Conservation (phyloP, 2,113 vertebrate species). For the Promerops cafer region DNA sequence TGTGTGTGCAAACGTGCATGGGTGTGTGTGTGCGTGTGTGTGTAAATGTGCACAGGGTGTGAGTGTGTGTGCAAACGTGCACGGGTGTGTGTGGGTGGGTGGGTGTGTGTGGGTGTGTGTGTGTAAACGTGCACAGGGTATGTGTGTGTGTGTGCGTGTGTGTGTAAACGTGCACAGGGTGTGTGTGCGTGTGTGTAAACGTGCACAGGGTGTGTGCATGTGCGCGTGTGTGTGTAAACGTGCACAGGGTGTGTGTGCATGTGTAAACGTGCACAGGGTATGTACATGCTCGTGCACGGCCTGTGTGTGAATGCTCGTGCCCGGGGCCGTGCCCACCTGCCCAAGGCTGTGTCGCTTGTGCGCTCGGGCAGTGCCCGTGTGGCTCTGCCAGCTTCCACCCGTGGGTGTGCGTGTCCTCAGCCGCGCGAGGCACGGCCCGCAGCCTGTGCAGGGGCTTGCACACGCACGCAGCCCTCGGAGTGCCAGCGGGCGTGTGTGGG, state of each 20-base stretch:
- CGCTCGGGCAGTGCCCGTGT: fast-evolving
- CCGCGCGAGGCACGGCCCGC: neutral
- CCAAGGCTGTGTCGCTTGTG: fast-evolving
- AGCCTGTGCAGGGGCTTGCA: neutral
- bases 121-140: too few relatives aligned
- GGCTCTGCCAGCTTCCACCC: neutral
- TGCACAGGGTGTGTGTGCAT: too few relatives aligned
- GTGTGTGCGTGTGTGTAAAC: too few relatives aligned
- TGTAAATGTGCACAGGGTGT: neutral
- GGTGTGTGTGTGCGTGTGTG: too few relatives aligned
- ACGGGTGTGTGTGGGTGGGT: too few relatives aligned
- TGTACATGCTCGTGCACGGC: neutral
- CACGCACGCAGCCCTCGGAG: neutral
- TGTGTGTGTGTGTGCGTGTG: fast-evolving
- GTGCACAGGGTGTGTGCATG: neutral
- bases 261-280: neutral
- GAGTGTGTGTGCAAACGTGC: too few relatives aligned
- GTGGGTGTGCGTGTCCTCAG: fast-evolving
- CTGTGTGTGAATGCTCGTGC: neutral
- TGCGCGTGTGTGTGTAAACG: too few relatives aligned
- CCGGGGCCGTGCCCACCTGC: fast-evolving
- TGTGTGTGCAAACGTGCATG: neutral
- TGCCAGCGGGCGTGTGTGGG: neutral
- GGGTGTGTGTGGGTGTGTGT: neutral
- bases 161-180: too few relatives aligned